Evolutionary conservation across 2,888 invertebrate species (phyloP), one percentile per base, ranked within the genome.

Genomic region (Sthenelais limicola): DNA sequence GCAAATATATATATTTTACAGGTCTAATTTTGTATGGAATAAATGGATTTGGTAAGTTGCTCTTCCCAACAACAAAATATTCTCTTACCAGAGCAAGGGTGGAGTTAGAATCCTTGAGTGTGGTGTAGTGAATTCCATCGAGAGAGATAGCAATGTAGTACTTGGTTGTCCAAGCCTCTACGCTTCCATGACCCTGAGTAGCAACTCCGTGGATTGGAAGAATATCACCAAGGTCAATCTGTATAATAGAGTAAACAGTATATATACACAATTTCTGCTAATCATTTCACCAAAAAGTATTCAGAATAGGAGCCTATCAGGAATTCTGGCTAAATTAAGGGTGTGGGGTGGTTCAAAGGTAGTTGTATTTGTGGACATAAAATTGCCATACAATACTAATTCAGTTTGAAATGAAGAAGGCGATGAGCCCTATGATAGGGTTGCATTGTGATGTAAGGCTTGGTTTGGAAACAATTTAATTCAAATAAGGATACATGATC

Each of bases 171-270:
- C 71, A 71, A 4, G 58, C 35, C 9, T 56, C 35, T n/a, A 43
- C 43, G 7, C 47, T 18, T 1, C 38, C 47, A 38, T 71, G 56
- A 30, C 71, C 62, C 26, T 71, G 71, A 5, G 71, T 62, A 12
- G 56, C 47, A 30, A 71, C 32, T 18, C 71, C 71, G 33, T 71
- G 71, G 30, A 71, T 32, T n/a, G 58, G 58, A 24, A 58, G 3
- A n/a, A 71, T 49, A n/a, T 49, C 47, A 32, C 71, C 71, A 7
- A 71, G 33, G 30, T 71, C 62, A 48, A 71, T 43, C 71, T 71
- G 24, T 2, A 67, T 9, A 21, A 9, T 9, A 18, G 43, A 12
- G 18, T 9, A 43, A 43, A 43, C 18, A 43, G 43, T 9, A 43
- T 12, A 12, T 43, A 43, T 43, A 43, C 9, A 43, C 9, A 12